Evolutionary conservation across 2,113 vertebrate species (phyloP).

Genomic region (Opisthocomus hoazin): DNA sequence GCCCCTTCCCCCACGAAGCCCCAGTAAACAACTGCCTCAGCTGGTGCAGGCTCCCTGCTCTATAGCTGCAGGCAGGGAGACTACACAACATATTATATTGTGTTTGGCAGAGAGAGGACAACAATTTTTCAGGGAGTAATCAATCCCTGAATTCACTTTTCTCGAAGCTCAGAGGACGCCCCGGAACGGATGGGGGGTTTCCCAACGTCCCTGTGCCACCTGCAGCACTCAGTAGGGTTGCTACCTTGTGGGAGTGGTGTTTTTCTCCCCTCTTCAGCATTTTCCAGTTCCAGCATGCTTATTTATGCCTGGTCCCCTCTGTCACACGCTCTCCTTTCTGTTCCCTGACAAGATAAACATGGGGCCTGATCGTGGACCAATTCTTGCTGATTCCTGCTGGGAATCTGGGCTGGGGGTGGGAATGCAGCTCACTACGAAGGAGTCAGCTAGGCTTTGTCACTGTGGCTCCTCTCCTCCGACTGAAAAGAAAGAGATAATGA

Average conservation of each 20-base stretch:
- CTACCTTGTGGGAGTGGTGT: background rate
- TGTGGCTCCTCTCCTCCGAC: background rate
- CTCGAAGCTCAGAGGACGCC: background rate
- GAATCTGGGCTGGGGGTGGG: background rate
- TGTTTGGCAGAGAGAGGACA: background rate
- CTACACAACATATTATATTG: background rate
- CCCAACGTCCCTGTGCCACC: background rate
- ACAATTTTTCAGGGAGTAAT: slow-evolving; percentile 3
- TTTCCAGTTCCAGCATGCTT: background rate
- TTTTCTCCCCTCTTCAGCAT: background rate
- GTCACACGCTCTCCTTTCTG: background rate
- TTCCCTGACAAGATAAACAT: background rate
- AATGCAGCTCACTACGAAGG: background rate
- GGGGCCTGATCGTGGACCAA: background rate
- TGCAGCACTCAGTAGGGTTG: background rate
- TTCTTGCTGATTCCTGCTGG: background rate
- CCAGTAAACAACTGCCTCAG: background rate
- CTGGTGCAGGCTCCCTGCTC: background rate
- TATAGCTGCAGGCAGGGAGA: background rate
- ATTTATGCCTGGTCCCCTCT: background rate
- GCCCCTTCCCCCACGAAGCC: background rate
- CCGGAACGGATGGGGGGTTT: background rate
- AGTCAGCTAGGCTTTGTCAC: slow-evolving; percentile 1
- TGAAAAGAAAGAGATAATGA: slow-evolving; percentile 41
- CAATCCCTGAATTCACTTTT: background rate